These are phyloP conservation scores for Lycaon pictus DNA, from an alignment of 2,113 vertebrate genomes.

Conservation along the genomic window DNA sequence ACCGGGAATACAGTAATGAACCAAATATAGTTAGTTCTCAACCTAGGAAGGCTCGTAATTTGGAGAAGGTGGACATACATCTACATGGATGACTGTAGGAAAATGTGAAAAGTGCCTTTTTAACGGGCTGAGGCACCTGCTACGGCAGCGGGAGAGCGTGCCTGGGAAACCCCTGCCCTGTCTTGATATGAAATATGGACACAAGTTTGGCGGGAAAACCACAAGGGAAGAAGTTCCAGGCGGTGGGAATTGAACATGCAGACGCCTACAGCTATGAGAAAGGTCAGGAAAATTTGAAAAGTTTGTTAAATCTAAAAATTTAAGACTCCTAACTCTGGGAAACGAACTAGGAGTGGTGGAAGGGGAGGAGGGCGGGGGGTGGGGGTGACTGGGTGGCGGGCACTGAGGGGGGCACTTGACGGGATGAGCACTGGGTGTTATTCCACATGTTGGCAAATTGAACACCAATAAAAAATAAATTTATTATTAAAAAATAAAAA, in stretches of 20 bases:
- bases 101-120: neutral
- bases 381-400: too few species aligned
- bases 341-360: too few species aligned
- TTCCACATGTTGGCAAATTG: too few species aligned
- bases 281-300: neutral
- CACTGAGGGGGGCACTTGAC: too few species aligned
- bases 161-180: neutral
- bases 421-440: too few species aligned
- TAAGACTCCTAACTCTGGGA: too few species aligned
- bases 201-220: neutral
- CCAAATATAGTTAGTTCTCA: neutral
- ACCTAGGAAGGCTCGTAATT: neutral
- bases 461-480: too few species aligned
- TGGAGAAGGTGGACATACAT: neutral
- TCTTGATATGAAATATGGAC: neutral
- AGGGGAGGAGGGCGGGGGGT: too few species aligned
- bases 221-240: neutral
- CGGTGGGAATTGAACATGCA: neutral
- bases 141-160: fast-evolving
- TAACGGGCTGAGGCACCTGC: fast-evolving
- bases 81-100: neutral
- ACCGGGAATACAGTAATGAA: neutral
- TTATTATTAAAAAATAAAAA: too few species aligned
- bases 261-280: neutral
- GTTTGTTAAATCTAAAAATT: neutral